Evolutionary conservation across 53 echinoderm and acorn worm species (phyloP).

Genomic region (Astropecten irregularis): DNA sequence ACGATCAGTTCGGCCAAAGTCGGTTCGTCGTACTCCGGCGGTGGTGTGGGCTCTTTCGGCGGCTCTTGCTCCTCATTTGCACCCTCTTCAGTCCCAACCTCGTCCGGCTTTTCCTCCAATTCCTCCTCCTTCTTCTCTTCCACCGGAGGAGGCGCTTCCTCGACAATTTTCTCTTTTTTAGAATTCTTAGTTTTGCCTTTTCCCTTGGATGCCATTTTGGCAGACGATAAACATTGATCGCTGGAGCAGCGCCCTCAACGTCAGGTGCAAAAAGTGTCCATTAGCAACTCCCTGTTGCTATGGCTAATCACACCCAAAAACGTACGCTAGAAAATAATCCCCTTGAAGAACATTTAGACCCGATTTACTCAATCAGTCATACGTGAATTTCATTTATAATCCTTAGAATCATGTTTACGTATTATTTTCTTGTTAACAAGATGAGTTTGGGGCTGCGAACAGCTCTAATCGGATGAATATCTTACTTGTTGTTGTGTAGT

Average conservation of each 20-base stretch:
- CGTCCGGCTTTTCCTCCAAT: conserved; percentile 76
- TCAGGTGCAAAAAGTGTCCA: conserved; percentile 3
- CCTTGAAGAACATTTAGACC: too few relatives aligned
- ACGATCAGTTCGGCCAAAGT: conserved; percentile 94
- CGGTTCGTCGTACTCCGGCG: conserved; percentile 93
- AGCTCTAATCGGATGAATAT: conserved; percentile 1
- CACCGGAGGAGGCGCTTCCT: conserved; percentile 79
- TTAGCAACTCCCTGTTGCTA: conserved; percentile 80
- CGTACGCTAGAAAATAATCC: not conserved
- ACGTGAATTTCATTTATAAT: too few relatives aligned
- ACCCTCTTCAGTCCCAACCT: conserved; percentile 69
- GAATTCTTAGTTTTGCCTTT: conserved; percentile 93
- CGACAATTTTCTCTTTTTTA: conserved; percentile 89
- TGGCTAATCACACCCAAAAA: not conserved
- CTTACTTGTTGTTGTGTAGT: not conserved
- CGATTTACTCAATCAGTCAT: too few relatives aligned
- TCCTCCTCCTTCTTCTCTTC: conserved; percentile 90
- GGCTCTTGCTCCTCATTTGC: conserved; percentile 73
- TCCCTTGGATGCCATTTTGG: conserved; percentile 89
- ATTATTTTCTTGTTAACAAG: too few relatives aligned
- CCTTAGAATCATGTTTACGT: too few relatives aligned
- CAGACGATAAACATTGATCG: conserved; percentile 18
- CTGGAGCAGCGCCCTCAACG: conserved; percentile 69
- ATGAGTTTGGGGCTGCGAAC: too few relatives aligned
- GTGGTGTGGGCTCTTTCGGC: conserved; percentile 89